Percentiles rank a stretch among this genome's conserved stretches.
Conservation (phyloP, 2,888 invertebrate species). For the Macrophya alboannulata region DNA sequence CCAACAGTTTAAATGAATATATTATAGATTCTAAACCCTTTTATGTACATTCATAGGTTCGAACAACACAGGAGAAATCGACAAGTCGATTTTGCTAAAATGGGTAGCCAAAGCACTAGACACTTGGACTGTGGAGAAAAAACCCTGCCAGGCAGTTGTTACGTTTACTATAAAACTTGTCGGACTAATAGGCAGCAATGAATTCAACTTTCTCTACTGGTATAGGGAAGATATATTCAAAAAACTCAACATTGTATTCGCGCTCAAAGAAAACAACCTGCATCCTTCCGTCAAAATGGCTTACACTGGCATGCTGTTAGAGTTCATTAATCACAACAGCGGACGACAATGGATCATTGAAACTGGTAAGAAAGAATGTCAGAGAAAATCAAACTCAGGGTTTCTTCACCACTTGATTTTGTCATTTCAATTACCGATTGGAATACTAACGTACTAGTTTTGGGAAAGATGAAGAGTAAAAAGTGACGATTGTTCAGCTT, state of each 20-base stretch:
- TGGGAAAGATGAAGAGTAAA: background rate
- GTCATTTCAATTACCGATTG: background rate
- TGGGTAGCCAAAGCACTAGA: slow-evolving; percentile 73
- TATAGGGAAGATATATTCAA: slow-evolving; percentile 79
- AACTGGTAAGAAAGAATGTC: slow-evolving; percentile 66
- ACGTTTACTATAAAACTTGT: slow-evolving; percentile 86
- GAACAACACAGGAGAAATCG: background rate
- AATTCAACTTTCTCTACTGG: slow-evolving; percentile 84
- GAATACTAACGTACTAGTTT: background rate
- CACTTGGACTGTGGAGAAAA: slow-evolving; percentile 68
- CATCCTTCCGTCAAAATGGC: slow-evolving; percentile 86
- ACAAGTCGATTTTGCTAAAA: slow-evolving; percentile 63
- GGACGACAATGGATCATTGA: slow-evolving; percentile 85
- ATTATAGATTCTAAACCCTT: background rate
- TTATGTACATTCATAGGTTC: background rate
- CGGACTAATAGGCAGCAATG: slow-evolving; percentile 83
- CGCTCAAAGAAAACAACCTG: slow-evolving; percentile 75
- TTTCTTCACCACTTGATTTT: background rate
- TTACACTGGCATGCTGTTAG: slow-evolving; percentile 84
- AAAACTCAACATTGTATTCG: slow-evolving; percentile 75
- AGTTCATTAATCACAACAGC: slow-evolving; percentile 84
- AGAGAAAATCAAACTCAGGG: background rate
- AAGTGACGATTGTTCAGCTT: background rate
- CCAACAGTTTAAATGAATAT: background rate
- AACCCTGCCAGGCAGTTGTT: slow-evolving; percentile 80